Evolutionary conservation across 2,113 vertebrate species (phyloP).

Genomic region (Onychorhynchus coronatus): DNA sequence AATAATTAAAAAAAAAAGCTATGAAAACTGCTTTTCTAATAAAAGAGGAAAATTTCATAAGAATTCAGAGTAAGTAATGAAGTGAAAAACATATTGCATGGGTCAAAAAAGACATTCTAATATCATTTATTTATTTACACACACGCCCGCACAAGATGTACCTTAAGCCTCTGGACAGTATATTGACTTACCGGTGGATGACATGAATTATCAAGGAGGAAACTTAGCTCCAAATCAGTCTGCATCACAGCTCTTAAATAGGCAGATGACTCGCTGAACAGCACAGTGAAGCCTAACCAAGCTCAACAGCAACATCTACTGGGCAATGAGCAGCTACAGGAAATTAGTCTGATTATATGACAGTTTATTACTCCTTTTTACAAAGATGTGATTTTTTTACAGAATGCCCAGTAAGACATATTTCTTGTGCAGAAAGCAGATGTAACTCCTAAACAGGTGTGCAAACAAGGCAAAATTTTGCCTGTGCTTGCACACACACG

Average conservation of each 20-base stretch:
- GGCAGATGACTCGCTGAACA: not conserved
- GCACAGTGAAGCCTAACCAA: not conserved
- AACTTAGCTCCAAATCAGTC: not conserved
- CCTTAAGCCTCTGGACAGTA: not conserved
- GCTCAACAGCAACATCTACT: slow-evolving; percentile 69
- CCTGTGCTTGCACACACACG: accelerated
- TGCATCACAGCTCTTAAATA: not conserved
- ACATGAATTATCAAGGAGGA: slow-evolving; percentile 19
- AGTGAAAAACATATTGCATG: not conserved
- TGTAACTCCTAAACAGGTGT: not conserved
- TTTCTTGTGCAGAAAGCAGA: not conserved
- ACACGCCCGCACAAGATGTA: not conserved
- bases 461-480: not conserved
- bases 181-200: not conserved
- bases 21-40: not conserved
- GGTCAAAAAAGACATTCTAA: not conserved
- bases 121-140: not conserved
- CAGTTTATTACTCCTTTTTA: not conserved
- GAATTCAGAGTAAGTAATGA: not conserved
- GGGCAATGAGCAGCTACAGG: not conserved
- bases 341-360: not conserved
- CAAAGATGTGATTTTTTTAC: not conserved
- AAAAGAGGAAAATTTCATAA: not conserved
- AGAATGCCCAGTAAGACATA: not conserved
- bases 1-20: not conserved